These are phyloP conservation scores for Plectrocnemia conspersa DNA, from an alignment of 1,140 invertebrate species.

Conservation along the genomic window DNA sequence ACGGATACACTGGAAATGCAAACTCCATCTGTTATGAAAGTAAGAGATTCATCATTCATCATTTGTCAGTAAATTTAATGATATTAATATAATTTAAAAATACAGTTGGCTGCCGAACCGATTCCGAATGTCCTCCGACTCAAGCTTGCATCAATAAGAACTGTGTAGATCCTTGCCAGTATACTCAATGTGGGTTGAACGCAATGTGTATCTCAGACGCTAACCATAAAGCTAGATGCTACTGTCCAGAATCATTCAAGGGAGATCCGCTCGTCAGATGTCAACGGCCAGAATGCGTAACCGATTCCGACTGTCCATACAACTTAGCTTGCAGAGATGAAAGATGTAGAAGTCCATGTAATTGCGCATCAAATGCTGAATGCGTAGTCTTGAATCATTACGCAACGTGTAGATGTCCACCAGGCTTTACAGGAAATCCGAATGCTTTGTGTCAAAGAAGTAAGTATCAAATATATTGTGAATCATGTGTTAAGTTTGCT, in stretches of 20 bases:
- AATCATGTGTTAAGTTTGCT: neutral
- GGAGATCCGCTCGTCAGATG: conserved; percentile 74
- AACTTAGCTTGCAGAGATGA: conserved; percentile 70
- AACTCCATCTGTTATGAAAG: conserved; percentile 71
- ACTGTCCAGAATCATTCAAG: conserved; percentile 67
- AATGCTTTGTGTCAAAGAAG: conserved; percentile 59
- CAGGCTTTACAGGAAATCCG: conserved; percentile 77
- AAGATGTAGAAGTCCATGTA: conserved; percentile 76
- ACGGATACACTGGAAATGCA: conserved; percentile 80
- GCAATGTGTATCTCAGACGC: conserved; percentile 70
- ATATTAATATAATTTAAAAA: conserved; percentile 14
- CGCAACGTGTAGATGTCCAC: conserved; percentile 74
- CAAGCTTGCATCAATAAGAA: conserved; percentile 81
- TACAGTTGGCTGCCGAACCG: conserved; percentile 77
- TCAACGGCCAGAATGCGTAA: conserved; percentile 70
- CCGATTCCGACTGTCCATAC: conserved; percentile 67
- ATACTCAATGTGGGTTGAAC: conserved; percentile 76
- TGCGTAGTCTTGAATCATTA: conserved; percentile 75
- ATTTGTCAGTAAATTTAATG: conserved; percentile 20
- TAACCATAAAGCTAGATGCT: conserved; percentile 72
- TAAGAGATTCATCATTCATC: conserved; percentile 42
- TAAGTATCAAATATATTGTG: conserved; percentile 39
- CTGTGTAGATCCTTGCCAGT: conserved; percentile 75
- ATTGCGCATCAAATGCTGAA: conserved; percentile 60
- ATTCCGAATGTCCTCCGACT: conserved; percentile 75